phyloP scores from a whole-genome alignment of 35 echinoderm and acorn worm species.

The Apostichopus japonicus region DNA sequence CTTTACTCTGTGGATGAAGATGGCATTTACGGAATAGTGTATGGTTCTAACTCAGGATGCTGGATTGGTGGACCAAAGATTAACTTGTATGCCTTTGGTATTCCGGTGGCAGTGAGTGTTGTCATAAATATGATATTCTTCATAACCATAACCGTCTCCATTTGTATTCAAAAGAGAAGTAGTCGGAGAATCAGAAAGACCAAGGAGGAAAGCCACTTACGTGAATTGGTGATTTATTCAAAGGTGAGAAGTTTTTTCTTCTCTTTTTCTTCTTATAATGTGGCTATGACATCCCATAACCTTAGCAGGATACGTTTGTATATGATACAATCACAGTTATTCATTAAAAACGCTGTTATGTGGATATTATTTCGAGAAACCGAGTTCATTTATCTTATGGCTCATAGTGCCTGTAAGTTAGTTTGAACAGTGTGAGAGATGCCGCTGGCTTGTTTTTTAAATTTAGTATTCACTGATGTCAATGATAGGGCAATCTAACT shows the following conservation, averaged over 20 bases:
- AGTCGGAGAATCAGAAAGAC: not conserved
- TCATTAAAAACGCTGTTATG: not conserved
- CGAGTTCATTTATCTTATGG: not conserved
- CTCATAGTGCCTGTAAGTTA: not conserved
- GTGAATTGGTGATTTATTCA: not conserved
- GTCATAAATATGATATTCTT: too few relatives aligned
- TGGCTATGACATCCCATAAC: not conserved
- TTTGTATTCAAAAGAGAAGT: not conserved
- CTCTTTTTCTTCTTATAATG: not conserved
- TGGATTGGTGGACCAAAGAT: slow-evolving; percentile 37
- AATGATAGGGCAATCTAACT: too few relatives aligned
- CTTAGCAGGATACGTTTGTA: not conserved
- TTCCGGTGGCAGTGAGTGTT: slow-evolving; percentile 20
- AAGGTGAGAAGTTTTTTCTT: not conserved
- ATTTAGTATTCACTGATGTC: too few relatives aligned
- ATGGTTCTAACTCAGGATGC: slow-evolving; percentile 28
- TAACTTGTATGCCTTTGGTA: slow-evolving; percentile 40
- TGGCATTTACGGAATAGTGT: not conserved
- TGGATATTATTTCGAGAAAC: not conserved
- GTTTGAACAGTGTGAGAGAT: not conserved
- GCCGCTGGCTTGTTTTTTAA: too few relatives aligned
- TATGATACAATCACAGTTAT: not conserved
- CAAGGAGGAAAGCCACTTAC: not conserved
- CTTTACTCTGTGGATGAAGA: slow-evolving; percentile 17
- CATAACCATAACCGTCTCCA: too few relatives aligned